Conservation (phyloP, 2,113 vertebrate species). For the Tragelaphus imberbis region DNA sequence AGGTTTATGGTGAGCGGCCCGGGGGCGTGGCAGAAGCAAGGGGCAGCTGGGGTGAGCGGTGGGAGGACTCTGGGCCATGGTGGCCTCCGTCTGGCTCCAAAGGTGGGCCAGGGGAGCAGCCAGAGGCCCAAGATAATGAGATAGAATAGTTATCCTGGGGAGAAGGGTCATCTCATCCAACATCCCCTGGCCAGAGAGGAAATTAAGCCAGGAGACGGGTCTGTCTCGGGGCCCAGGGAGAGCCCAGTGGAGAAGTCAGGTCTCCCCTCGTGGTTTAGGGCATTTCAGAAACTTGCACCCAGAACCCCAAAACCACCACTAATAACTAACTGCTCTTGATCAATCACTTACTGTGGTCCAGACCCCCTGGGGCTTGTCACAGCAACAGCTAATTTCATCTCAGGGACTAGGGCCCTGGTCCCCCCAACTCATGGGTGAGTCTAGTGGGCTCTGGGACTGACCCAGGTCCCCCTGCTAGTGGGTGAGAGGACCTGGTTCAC, state of each 20-base stretch:
- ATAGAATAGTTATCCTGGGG: neutral
- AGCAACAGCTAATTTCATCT: too few relatives aligned
- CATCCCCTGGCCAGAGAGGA: neutral
- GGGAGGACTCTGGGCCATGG: fast-evolving
- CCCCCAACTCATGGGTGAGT: neutral
- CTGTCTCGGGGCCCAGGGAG: neutral
- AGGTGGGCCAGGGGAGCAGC: neutral
- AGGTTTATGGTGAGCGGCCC: slow-evolving; percentile 69
- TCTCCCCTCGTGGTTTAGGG: neutral
- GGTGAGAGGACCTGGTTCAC: neutral
- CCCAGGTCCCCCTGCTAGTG: neutral
- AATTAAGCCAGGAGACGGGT: neutral
- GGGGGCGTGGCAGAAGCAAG: fast-evolving
- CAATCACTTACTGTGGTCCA: fast-evolving
- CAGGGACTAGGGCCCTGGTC: fast-evolving
- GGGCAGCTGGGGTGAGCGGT: neutral
- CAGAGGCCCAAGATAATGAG: neutral
- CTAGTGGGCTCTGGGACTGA: neutral
- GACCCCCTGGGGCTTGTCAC: fast-evolving
- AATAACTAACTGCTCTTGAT: neutral
- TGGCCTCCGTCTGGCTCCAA: fast-evolving
- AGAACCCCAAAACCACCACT: too few relatives aligned
- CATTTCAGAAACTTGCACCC: neutral
- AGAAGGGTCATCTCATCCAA: fast-evolving
- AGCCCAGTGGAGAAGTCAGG: neutral